Percentiles rank a stretch among this genome's conserved stretches.
These are phyloP conservation scores for Marmota flaviventris DNA, from an alignment of 2,113 vertebrate species.

Conservation along the genomic window DNA sequence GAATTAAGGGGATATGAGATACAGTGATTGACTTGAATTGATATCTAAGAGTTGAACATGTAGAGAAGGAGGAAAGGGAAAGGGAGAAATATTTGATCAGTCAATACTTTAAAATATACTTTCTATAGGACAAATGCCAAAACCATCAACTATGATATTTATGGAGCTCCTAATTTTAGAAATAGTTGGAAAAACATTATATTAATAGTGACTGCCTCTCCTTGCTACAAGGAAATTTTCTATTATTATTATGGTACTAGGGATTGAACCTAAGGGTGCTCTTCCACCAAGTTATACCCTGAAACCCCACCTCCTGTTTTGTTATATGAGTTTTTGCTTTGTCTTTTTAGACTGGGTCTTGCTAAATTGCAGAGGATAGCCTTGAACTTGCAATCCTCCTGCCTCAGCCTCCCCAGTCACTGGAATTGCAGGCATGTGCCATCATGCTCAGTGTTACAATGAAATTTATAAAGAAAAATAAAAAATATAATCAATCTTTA, in stretches of 20 bases:
- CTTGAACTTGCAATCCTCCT: too few species aligned
- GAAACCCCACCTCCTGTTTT: too few species aligned
- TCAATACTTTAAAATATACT: constrained; percentile 35
- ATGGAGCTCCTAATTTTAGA: constrained; percentile 49
- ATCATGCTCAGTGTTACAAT: too few species aligned
- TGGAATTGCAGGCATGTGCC: too few species aligned
- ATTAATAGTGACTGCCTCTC: neutral
- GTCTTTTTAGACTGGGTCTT: too few species aligned
- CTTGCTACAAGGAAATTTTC: neutral
- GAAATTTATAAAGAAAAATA: constrained; percentile 27
- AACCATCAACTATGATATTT: constrained; percentile 46
- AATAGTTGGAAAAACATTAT: constrained; percentile 18
- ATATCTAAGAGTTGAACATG: neutral
- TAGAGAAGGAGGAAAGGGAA: constrained; percentile 8
- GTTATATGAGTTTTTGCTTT: too few species aligned
- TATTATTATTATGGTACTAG: too few species aligned
- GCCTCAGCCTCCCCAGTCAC: too few species aligned
- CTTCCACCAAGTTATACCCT: too few species aligned
- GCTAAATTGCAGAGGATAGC: too few species aligned
- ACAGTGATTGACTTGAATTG: neutral
- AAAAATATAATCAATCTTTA: neutral
- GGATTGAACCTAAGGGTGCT: too few species aligned
- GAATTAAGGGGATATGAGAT: neutral
- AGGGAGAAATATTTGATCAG: constrained; percentile 1
- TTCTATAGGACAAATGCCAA: constrained; percentile 7